Base-by-base conservation (phyloP, 2,888 invertebrate species). In the Ochropleura leucogaster region DNA sequence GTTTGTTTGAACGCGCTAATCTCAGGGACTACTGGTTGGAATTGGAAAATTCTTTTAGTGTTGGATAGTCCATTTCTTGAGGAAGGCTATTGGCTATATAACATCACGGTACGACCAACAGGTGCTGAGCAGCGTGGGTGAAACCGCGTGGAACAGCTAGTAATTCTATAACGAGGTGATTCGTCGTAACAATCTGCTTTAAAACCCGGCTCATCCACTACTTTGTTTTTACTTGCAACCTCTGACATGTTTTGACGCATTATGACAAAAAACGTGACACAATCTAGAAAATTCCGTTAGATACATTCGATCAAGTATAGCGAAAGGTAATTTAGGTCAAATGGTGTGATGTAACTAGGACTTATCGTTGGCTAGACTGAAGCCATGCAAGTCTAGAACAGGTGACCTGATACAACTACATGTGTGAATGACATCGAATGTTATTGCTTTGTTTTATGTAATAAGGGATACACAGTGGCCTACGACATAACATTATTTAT, bases 251-350 rank as follows among this genome's bases (percentile, higher is more conserved):
- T 30, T 78, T 72, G 72, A 51, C 66, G 79, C 79, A 72, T 79
- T 79, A 79, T 66, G 79, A 69, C 71, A 82, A 82, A 79, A 74
- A 74, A 66, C 14, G 10, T 64, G 49, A 79, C 64, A 78, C 30
- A 72, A 69, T 67, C 73, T 82, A 66, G 71, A 79, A 79, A 62
- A 74, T 73, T 84, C 73, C 47, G 76, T 72, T 78, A 67, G 40
- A 46, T 42, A 73, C 40, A 70, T 77, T 80, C 77, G 79, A 85
- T 82, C 77, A 82, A 80, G 78, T 63, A 75, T 78, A 74, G 76
- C n/a, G 0, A 78, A 84, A 86, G 79, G 74, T 77, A 80, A 87
- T 85, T 81, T 80, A 87, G 87, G 87, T 87, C 87, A 75, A 77
- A 80, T 63, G 55, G 62, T 72, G 66, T 86, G 76, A 79, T 76